phyloP scores from a whole-genome alignment of 2,888 invertebrate genomes.

The Diaphora mendica region DNA sequence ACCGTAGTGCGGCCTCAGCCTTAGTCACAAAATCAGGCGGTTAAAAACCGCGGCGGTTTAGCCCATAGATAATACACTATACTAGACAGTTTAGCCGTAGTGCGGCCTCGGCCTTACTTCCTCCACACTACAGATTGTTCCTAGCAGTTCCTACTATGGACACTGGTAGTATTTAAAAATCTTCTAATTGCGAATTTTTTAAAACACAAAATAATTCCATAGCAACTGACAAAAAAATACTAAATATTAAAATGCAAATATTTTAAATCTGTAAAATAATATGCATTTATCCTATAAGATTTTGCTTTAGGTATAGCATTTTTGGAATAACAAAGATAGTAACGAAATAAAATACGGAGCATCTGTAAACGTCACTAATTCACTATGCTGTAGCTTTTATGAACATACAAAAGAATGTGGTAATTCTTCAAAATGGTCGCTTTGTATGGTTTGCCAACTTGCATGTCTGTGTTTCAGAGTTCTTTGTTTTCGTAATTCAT shows the following conservation, averaged over 20 bases:
- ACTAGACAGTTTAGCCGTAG: too few species aligned
- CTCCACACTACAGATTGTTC: too few species aligned
- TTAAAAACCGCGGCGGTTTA: too few species aligned
- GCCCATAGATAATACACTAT: too few species aligned
- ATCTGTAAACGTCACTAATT: slow-evolving; percentile 66
- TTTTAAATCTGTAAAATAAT: background rate
- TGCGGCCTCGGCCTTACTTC: too few species aligned
- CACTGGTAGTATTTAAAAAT: background rate
- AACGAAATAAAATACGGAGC: slow-evolving; percentile 40
- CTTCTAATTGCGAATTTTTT: background rate
- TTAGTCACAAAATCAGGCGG: too few species aligned
- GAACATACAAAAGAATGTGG: slow-evolving; percentile 88
- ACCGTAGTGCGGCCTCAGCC: too few species aligned
- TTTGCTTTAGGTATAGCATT: background rate
- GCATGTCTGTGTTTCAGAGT: slow-evolving; percentile 85
- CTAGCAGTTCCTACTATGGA: too few species aligned
- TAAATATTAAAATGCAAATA: background rate
- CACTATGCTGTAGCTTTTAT: slow-evolving; percentile 68
- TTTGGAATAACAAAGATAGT: slow-evolving; percentile 7
- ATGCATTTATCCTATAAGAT: background rate
- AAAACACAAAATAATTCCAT: background rate
- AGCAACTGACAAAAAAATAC: background rate
- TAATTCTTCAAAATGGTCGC: slow-evolving; percentile 92
- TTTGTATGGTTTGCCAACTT: slow-evolving; percentile 88
- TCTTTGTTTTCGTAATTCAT: slow-evolving; percentile 83